phyloP scores from a whole-genome alignment of 2,797 vertebrate genomes.

The Leucoraja ocellata region DNA sequence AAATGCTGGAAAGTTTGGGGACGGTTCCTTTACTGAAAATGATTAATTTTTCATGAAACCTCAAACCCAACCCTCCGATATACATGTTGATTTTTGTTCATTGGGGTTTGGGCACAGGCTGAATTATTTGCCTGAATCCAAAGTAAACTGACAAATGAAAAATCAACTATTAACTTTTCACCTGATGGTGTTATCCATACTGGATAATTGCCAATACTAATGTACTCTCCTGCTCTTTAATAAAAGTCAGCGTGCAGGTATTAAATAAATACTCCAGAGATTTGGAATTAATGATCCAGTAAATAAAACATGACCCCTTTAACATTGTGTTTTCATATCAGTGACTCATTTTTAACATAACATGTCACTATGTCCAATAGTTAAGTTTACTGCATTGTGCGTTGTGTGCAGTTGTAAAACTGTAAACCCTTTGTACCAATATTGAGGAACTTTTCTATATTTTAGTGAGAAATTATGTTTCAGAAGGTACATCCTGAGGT shows the following conservation, averaged over 20 bases:
- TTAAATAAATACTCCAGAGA: neutral
- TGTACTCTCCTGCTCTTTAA: neutral
- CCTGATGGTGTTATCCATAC: neutral
- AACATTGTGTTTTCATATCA: neutral
- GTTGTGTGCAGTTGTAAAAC: neutral
- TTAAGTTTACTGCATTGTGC: neutral
- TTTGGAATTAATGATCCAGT: neutral
- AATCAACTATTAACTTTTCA: neutral
- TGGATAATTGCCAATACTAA: neutral
- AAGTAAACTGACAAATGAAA: conserved; percentile 1
- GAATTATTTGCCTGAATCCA: neutral
- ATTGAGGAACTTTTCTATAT: neutral
- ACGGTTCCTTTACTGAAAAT: neutral
- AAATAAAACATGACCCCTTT: conserved; percentile 7
- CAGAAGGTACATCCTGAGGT: neutral
- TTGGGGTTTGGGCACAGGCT: neutral
- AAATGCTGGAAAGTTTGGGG: neutral
- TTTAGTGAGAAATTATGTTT: neutral
- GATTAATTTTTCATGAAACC: neutral
- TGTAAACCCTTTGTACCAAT: neutral
- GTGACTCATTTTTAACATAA: conserved; percentile 1
- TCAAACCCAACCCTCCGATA: neutral
- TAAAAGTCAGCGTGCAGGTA: neutral
- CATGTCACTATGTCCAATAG: neutral
- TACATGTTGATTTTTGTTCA: neutral